phyloP scores from a whole-genome alignment of 2,888 invertebrate genomes.

The Melolontha melolontha region DNA sequence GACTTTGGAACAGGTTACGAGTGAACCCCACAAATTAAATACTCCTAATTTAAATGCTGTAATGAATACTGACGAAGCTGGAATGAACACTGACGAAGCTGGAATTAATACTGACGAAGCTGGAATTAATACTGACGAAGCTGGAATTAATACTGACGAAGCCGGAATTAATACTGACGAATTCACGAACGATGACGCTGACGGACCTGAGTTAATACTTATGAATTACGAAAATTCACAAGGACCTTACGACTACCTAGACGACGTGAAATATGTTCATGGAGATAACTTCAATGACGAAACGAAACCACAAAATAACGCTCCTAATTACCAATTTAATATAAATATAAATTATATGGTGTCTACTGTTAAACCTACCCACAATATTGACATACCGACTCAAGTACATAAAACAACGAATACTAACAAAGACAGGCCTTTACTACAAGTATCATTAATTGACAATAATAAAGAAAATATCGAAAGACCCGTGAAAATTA shows the following conservation, averaged over 20 bases:
- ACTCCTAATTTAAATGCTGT: neutral
- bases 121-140: too few species aligned
- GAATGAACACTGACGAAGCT: neutral
- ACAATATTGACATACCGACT: constrained; percentile 9
- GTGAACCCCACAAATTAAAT: constrained; percentile 8
- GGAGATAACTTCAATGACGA: constrained; percentile 1
- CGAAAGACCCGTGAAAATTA: neutral
- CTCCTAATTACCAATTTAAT: constrained; percentile 50
- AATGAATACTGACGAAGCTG: neutral
- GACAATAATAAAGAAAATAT: constrained; percentile 20
- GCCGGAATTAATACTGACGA: neutral
- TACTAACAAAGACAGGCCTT: constrained; percentile 12
- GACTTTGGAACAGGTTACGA: neutral
- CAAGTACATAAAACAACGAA: neutral
- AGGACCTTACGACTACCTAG: constrained; percentile 15
- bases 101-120: too few species aligned
- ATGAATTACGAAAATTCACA: constrained; percentile 9
- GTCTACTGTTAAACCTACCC: constrained; percentile 33
- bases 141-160: too few species aligned
- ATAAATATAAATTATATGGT: constrained; percentile 52
- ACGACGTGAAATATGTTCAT: neutral
- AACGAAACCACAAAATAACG: neutral
- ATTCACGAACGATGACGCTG: constrained; percentile 1
- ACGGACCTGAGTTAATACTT: constrained; percentile 8
- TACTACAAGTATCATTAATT: constrained; percentile 18